Base-by-base conservation (phyloP, 2,797 vertebrate genomes). In the Spheniscus humboldti region DNA sequence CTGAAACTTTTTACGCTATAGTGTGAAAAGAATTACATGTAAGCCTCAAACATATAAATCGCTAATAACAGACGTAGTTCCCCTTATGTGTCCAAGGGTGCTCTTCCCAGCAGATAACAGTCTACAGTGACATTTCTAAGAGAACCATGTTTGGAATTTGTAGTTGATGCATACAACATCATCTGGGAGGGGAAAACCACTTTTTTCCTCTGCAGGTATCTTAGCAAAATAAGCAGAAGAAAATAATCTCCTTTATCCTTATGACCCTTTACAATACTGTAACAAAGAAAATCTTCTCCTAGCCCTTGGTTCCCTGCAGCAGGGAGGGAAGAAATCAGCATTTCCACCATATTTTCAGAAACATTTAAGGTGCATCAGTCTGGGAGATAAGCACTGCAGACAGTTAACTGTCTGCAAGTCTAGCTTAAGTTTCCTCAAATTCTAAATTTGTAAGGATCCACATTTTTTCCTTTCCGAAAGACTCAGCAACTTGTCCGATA, bases 11-110 rank as follows among this genome's bases (percentile, higher is more conserved):
- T 37, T 31, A 18, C 7, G 4, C 35, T 64, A 2, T 4, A 30
- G 18, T 4, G 1, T 43, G 59, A 24, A 79, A 57, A 84, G 28
- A 53, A 12, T 35, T 41, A 3, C 3, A 3, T 5, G 1, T 18
- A 27, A 64, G 11, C 71, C 31, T 86, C 25, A 57, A 41, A 74
- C 3, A 3, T 35, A n/a, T 0, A 45, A 39, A 82, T 80, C 3
- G 1, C n/a, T n/a, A 7, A 8, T 74, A 56, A 6, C 11, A 16
- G 22, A 1, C 0, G 0, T 28, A 3, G 10, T 67, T 82, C 28
- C 13, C 17, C 4, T 35, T 52, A 14, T 56, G 28, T 84, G 80
- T 48, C 48, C 4, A 6, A 27, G 18, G 23, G 27, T 57, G 25
- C 27, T 79, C n/a, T 37, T 47, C 48, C 28, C 55, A 43, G 20